Conservation (phyloP, 1,140 invertebrate genomes). For the Diuraphis noxia region DNA sequence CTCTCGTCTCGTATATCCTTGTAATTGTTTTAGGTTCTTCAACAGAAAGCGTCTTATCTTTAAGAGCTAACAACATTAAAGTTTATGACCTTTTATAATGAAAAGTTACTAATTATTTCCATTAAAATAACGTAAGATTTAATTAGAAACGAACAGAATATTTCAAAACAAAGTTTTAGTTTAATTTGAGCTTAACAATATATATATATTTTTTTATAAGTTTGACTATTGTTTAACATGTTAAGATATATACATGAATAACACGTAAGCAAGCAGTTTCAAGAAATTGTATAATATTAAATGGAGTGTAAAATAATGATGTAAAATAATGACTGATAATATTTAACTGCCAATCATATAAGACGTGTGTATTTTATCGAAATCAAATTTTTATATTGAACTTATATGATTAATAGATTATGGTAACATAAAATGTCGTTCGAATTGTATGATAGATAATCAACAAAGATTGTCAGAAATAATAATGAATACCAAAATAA, state of each 20-base stretch:
- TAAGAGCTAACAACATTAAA: conserved; percentile 17
- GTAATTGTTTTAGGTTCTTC: conserved; percentile 33
- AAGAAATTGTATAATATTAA: neutral
- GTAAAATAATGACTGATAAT: too few relatives aligned
- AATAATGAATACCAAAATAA: neutral
- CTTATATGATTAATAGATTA: neutral
- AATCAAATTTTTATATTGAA: neutral
- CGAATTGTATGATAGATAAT: neutral
- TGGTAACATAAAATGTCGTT: neutral
- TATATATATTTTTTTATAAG: neutral
- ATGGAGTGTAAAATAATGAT: neutral
- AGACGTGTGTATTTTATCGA: neutral
- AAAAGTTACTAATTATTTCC: conserved; percentile 43
- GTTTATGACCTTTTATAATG: conserved; percentile 29
- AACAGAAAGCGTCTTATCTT: conserved; percentile 30
- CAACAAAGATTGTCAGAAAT: neutral
- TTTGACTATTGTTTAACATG: neutral
- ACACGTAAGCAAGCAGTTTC: neutral
- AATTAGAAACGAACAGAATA: conserved; percentile 27
- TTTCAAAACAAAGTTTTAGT: conserved; percentile 1
- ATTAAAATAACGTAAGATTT: conserved; percentile 30
- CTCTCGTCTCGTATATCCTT: conserved; percentile 8
- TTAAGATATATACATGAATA: neutral
- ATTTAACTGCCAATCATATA: neutral
- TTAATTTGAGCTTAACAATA: neutral